phyloP scores from a whole-genome alignment of 2,113 vertebrate genomes.

The Mobula birostris region DNA sequence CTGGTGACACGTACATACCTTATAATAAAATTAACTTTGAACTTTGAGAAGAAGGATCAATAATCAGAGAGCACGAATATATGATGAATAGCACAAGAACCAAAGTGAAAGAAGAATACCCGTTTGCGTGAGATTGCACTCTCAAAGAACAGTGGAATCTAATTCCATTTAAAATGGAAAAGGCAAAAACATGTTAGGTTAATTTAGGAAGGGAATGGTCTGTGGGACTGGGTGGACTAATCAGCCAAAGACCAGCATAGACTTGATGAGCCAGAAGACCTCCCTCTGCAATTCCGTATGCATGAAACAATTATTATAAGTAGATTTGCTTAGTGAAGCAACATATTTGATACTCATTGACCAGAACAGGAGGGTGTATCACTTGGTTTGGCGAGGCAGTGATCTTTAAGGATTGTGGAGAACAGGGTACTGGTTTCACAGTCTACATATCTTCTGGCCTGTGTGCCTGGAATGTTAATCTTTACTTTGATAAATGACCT shows the following conservation, averaged over 20 bases:
- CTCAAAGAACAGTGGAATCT: neutral
- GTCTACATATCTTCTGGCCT: neutral
- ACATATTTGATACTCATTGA: neutral
- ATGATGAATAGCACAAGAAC: too few relatives aligned
- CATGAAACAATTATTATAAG: neutral
- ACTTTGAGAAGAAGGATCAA: too few relatives aligned
- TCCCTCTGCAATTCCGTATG: neutral
- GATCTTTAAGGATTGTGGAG: neutral
- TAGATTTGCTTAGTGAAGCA: neutral
- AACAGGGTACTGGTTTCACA: neutral
- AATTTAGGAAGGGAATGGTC: too few relatives aligned
- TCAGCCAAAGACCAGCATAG: neutral
- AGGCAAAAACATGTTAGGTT: too few relatives aligned
- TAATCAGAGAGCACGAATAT: too few relatives aligned
- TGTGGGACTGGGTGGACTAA: neutral
- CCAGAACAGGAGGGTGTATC: neutral
- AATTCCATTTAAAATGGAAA: too few relatives aligned
- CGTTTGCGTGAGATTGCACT: neutral
- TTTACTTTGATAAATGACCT: slow-evolving; percentile 15
- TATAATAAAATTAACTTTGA: too few relatives aligned
- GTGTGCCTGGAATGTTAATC: slow-evolving; percentile 32
- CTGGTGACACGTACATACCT: too few relatives aligned
- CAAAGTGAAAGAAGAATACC: too few relatives aligned
- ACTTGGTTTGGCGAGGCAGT: neutral
- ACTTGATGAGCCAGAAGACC: neutral